Evolutionary conservation across 2,888 invertebrate species (phyloP).

Genomic region (Mantis religiosa): DNA sequence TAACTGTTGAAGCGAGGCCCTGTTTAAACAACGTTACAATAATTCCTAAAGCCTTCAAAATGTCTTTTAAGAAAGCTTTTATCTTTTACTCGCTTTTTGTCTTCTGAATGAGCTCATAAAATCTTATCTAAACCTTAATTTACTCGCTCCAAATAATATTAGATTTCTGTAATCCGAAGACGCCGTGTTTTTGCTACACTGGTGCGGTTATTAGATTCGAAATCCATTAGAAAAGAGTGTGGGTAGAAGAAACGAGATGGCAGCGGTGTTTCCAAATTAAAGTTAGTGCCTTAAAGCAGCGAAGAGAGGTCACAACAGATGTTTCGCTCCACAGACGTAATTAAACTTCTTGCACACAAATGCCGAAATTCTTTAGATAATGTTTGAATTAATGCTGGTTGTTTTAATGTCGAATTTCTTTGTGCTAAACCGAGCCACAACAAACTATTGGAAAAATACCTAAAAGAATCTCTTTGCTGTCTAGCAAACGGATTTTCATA

Average conservation of each 20-base stretch:
- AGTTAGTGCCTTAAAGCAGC: background rate
- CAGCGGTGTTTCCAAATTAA: background rate
- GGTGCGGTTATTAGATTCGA: background rate
- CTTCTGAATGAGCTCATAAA: background rate
- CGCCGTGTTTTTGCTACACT: background rate
- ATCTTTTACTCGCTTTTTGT: background rate
- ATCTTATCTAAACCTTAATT: background rate
- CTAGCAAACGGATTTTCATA: background rate
- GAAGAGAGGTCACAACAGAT: background rate
- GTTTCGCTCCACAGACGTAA: background rate
- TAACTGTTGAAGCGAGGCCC: too few relatives aligned
- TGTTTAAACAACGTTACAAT: too few relatives aligned
- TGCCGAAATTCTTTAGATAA: background rate
- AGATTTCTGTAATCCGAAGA: background rate
- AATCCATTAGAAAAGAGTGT: background rate
- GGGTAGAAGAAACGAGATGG: background rate
- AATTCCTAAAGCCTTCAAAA: background rate
- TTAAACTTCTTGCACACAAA: background rate
- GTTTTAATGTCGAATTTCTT: background rate
- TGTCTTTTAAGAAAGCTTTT: background rate
- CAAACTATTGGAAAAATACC: background rate
- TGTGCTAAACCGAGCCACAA: background rate
- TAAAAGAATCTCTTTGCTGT: background rate
- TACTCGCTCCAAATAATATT: background rate
- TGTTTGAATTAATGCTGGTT: background rate